These are phyloP conservation scores for Perccottus glenii DNA, from an alignment of 2,113 vertebrate species.

Conservation along the genomic window DNA sequence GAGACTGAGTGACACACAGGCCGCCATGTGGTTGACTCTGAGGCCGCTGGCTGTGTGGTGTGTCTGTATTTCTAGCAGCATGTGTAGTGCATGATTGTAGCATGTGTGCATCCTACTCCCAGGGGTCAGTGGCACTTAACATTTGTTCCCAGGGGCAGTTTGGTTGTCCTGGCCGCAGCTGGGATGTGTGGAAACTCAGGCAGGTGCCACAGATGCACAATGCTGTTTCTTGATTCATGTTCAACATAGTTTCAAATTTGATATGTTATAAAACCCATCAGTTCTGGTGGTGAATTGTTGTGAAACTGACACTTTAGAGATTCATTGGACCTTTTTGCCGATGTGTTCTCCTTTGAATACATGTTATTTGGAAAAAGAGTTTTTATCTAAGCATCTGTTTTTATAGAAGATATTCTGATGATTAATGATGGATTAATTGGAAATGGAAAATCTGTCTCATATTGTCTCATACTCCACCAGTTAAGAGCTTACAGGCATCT, in stretches of 20 bases:
- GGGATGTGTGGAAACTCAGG: constrained; percentile 39
- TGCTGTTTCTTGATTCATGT: constrained; percentile 9
- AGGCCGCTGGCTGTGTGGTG: background rate
- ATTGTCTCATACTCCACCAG: too few species aligned
- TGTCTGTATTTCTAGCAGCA: constrained; percentile 6
- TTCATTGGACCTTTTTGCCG: too few species aligned
- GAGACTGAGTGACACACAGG: constrained; percentile 4
- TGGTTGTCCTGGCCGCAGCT: constrained; percentile 63
- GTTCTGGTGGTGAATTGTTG: too few species aligned
- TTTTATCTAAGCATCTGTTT: too few species aligned
- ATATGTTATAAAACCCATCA: background rate
- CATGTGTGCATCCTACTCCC: constrained; percentile 26
- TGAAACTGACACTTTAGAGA: too few species aligned
- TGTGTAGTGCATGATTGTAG: constrained; percentile 16
- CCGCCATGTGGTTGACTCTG: constrained; percentile 2
- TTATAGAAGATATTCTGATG: too few species aligned
- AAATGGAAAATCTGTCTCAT: too few species aligned
- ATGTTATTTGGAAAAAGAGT: too few species aligned
- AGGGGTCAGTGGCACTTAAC: constrained; percentile 43
- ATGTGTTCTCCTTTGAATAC: too few species aligned
- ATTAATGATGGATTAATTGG: too few species aligned
- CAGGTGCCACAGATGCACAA: constrained; percentile 49
- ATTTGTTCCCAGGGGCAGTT: constrained; percentile 39
- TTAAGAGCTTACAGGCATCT: background rate
- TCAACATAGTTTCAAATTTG: background rate